Evolutionary conservation across 2,888 invertebrate genomes (phyloP).

Genomic region (Synanthedon formicaeformis): DNA sequence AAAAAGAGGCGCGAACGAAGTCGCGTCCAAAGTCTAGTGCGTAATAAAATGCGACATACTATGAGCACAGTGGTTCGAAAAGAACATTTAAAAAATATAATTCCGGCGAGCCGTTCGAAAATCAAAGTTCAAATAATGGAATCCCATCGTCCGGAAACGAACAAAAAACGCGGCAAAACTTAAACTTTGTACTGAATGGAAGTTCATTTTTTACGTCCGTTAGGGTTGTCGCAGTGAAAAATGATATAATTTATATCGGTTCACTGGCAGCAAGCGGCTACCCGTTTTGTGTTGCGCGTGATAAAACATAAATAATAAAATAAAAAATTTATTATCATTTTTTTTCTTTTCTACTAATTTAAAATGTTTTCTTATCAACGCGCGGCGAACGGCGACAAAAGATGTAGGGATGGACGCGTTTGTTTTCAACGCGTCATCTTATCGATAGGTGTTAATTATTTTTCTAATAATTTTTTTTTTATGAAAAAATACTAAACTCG

Average conservation of each 20-base stretch:
- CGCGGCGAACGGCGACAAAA: slow-evolving; percentile 61
- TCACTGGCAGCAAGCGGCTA: slow-evolving; percentile 52
- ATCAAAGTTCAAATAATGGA: slow-evolving; percentile 38
- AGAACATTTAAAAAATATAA: background rate
- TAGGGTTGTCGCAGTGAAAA: slow-evolving; percentile 68
- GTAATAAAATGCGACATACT: too few relatives aligned
- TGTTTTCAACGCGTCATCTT: background rate
- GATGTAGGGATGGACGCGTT: slow-evolving; percentile 30
- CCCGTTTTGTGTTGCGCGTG: slow-evolving; percentile 62
- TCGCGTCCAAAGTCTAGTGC: too few relatives aligned
- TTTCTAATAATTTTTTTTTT: too few relatives aligned
- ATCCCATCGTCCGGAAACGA: slow-evolving; percentile 63
- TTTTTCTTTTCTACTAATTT: slow-evolving; percentile 67
- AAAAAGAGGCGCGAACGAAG: too few relatives aligned
- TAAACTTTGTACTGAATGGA: slow-evolving; percentile 63
- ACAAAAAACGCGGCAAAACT: slow-evolving; percentile 69
- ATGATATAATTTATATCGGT: slow-evolving; percentile 70
- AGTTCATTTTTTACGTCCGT: slow-evolving; percentile 67
- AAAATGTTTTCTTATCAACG: slow-evolving; percentile 71
- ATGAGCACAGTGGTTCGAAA: background rate
- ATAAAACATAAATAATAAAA: slow-evolving; percentile 67
- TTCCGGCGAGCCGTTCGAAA: background rate
- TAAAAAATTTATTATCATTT: slow-evolving; percentile 55
- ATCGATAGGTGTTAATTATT: too few relatives aligned
- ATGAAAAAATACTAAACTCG: too few relatives aligned